Evolutionary conservation across 2,797 vertebrate genomes (phyloP).

Genomic region (Myiotriccus ornatus): DNA sequence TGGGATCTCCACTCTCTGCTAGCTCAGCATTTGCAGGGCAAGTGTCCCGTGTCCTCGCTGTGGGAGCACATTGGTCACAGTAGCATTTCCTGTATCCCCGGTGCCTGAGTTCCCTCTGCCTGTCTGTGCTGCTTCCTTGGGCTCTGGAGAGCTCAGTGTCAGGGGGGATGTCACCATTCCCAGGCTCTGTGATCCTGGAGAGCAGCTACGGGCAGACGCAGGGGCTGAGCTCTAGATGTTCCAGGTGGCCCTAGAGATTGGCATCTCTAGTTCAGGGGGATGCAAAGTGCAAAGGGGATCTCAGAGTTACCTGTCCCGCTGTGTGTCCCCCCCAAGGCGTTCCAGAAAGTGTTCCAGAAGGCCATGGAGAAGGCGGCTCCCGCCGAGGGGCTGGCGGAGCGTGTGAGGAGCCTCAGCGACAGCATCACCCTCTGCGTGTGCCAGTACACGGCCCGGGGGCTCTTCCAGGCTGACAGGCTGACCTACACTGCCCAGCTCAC

Average conservation of each 20-base stretch:
- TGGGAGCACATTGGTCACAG: not conserved
- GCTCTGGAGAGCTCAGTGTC: not conserved
- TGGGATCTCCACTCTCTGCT: not conserved
- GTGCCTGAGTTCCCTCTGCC: not conserved
- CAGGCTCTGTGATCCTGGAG: not conserved
- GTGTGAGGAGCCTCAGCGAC: constrained; percentile 87
- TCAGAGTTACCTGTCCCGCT: accelerated
- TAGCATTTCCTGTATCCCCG: not conserved
- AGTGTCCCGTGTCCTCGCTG: not conserved
- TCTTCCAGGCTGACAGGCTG: constrained; percentile 92
- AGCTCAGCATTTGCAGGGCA: not conserved
- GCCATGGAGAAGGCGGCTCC: constrained; percentile 84
- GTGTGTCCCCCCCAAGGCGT: constrained; percentile 79
- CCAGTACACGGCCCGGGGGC: constrained; percentile 91
- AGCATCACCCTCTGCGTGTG: constrained; percentile 91
- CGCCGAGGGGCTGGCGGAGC: constrained; percentile 77
- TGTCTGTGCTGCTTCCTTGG: not conserved
- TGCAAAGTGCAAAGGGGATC: not conserved
- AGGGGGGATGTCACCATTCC: not conserved
- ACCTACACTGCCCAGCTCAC: constrained; percentile 83
- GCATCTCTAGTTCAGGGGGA: not conserved
- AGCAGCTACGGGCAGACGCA: not conserved
- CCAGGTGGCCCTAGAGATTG: too few relatives aligned
- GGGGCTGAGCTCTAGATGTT: not conserved
- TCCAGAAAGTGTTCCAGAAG: constrained; percentile 90